Evolutionary conservation across 1,140 invertebrate species (phyloP).

Genomic region (Tachypleus tridentatus): DNA sequence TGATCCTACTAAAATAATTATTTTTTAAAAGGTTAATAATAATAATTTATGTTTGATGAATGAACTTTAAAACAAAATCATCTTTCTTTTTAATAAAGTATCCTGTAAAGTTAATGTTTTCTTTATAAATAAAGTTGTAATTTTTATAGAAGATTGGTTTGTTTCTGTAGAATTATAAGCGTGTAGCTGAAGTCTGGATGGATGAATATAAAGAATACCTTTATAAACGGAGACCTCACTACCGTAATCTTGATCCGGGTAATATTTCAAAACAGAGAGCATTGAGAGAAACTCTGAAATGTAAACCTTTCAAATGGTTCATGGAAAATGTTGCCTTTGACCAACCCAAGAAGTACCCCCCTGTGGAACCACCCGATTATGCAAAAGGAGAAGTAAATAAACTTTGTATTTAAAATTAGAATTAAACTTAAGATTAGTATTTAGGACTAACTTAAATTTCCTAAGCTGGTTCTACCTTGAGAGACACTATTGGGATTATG

Average conservation of each 20-base stretch:
- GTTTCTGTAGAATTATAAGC: slow-evolving; percentile 19
- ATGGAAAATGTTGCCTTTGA: slow-evolving; percentile 92
- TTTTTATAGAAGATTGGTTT: too few relatives aligned
- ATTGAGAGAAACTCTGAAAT: slow-evolving; percentile 29
- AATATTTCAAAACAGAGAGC: slow-evolving; percentile 35
- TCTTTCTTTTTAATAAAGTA: too few relatives aligned
- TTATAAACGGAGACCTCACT: slow-evolving; percentile 51
- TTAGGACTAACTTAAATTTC: too few relatives aligned
- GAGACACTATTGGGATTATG: too few relatives aligned
- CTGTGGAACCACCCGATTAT: slow-evolving; percentile 76
- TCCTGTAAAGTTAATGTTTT: too few relatives aligned
- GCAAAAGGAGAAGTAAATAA: slow-evolving; percentile 59
- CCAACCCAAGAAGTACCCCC: slow-evolving; percentile 75
- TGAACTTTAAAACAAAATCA: too few relatives aligned
- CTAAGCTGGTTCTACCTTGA: too few relatives aligned
- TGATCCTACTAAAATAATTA: too few relatives aligned
- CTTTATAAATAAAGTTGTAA: too few relatives aligned
- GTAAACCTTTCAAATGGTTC: slow-evolving; percentile 78
- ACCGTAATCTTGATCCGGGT: slow-evolving; percentile 57
- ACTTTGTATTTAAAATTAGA: slow-evolving; percentile 1
- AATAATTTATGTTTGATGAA: too few relatives aligned
- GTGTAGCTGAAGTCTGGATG: slow-evolving; percentile 32
- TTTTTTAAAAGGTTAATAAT: too few relatives aligned
- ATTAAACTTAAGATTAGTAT: not conserved
- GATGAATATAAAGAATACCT: slow-evolving; percentile 31